phyloP scores from a whole-genome alignment of 2,888 invertebrate species.

The Junonia oenone region DNA sequence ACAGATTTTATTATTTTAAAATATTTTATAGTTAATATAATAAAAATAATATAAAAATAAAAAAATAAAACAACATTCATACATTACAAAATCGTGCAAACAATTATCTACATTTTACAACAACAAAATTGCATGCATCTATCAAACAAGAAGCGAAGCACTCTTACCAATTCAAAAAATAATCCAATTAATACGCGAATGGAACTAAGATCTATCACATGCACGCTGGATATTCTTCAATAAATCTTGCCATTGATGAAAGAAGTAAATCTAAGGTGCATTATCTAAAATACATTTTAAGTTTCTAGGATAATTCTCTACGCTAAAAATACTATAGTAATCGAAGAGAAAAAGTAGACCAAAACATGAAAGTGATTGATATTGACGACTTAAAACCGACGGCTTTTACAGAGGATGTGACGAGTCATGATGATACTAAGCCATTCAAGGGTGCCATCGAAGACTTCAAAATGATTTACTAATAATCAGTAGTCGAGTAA shows the following conservation, averaged over 20 bases:
- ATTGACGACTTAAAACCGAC: slow-evolving; percentile 59
- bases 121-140: slow-evolving; percentile 7
- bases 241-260: slow-evolving; percentile 52
- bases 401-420: slow-evolving; percentile 55
- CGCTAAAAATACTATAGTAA: slow-evolving; percentile 55
- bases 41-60: neutral
- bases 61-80: neutral
- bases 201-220: slow-evolving; percentile 27
- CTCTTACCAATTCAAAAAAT: slow-evolving; percentile 17
- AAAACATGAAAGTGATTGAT: slow-evolving; percentile 60
- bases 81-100: slow-evolving; percentile 16
- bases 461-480: slow-evolving; percentile 62
- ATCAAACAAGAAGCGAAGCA: slow-evolving; percentile 16
- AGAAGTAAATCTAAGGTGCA: slow-evolving; percentile 70
- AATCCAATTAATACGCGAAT: slow-evolving; percentile 17
- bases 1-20: neutral
- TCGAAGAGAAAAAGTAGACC: slow-evolving; percentile 62
- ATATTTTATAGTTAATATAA: neutral
- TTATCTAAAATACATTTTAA: slow-evolving; percentile 66
- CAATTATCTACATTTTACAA: neutral
- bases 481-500: slow-evolving; percentile 55
- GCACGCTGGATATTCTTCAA: slow-evolving; percentile 29
- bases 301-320: slow-evolving; percentile 55
- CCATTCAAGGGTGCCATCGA: slow-evolving; percentile 77
- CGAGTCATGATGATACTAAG: slow-evolving; percentile 71